Percentiles rank a stretch among this genome's conserved stretches.
These are phyloP conservation scores for Steatocranus sp. DNA, from an alignment of 2,797 vertebrate genomes.

Conservation along the genomic window DNA sequence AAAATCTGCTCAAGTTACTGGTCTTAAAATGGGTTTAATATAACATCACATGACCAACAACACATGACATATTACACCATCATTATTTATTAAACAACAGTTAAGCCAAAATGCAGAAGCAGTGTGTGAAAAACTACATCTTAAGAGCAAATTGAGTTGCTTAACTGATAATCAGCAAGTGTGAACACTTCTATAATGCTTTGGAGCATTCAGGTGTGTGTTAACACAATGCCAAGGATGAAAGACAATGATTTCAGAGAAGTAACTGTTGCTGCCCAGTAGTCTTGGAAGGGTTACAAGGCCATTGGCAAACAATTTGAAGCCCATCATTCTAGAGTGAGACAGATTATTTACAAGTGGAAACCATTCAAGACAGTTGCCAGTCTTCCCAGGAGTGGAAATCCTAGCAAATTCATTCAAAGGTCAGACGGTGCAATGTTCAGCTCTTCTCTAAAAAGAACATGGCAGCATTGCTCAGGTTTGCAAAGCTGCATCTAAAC, in stretches of 20 bases:
- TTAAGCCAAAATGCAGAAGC: neutral
- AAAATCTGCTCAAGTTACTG: neutral
- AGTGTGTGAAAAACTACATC: no score
- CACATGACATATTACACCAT: neutral
- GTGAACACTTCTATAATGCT: neutral
- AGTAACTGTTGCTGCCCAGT: neutral
- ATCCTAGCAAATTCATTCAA: neutral
- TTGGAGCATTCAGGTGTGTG: neutral
- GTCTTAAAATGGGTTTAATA: neutral
- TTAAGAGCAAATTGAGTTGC: no score
- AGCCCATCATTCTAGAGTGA: neutral
- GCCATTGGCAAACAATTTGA: neutral
- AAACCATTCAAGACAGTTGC: neutral
- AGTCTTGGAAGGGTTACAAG: neutral
- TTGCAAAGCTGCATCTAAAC: neutral
- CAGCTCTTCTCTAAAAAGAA: neutral
- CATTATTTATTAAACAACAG: neutral
- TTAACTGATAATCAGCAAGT: neutral
- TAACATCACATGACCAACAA: neutral
- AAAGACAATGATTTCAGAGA: neutral
- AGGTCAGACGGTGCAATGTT: neutral
- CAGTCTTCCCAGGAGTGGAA: neutral
- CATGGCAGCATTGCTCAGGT: neutral
- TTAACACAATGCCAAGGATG: neutral
- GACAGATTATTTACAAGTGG: neutral